These are phyloP conservation scores for Oreochromis tanganicae DNA, from an alignment of 2,113 vertebrate genomes.

Conservation along the genomic window DNA sequence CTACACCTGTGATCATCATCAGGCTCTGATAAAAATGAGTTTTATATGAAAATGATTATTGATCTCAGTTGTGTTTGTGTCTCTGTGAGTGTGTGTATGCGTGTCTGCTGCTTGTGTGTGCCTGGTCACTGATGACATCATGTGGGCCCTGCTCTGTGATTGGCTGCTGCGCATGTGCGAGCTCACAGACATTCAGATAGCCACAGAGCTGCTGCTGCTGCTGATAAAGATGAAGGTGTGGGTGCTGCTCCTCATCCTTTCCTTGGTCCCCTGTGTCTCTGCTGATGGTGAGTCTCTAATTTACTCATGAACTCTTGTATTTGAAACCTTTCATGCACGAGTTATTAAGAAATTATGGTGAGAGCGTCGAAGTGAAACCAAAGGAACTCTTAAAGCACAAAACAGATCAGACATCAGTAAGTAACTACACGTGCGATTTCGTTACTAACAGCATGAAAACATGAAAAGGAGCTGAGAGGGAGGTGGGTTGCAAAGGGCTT, in stretches of 20 bases:
- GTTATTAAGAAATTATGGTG: too few species aligned
- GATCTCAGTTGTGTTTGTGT: not conserved
- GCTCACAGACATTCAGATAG: not conserved
- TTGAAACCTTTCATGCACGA: not conserved
- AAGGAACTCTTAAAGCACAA: not conserved
- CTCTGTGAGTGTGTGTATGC: not conserved
- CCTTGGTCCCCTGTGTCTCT: accelerated
- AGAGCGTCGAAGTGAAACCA: too few species aligned
- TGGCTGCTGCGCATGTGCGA: not conserved
- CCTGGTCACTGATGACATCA: not conserved
- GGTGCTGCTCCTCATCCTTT: not conserved
- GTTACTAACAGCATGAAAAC: not conserved
- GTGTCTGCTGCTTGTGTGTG: not conserved
- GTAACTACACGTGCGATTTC: accelerated
- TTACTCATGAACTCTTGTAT: not conserved
- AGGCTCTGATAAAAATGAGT: not conserved
- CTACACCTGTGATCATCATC: not conserved
- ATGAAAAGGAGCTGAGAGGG: accelerated
- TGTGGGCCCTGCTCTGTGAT: not conserved
- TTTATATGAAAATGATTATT: not conserved
- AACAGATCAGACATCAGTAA: not conserved
- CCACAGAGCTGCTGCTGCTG: not conserved
- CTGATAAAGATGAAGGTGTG: not conserved
- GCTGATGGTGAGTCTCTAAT: not conserved
- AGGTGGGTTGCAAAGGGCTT: not conserved